Percentiles rank a stretch among this genome's conserved stretches.
These are phyloP conservation scores for Scomber scombrus DNA, from an alignment of 2,113 vertebrate genomes.

Conservation along the genomic window DNA sequence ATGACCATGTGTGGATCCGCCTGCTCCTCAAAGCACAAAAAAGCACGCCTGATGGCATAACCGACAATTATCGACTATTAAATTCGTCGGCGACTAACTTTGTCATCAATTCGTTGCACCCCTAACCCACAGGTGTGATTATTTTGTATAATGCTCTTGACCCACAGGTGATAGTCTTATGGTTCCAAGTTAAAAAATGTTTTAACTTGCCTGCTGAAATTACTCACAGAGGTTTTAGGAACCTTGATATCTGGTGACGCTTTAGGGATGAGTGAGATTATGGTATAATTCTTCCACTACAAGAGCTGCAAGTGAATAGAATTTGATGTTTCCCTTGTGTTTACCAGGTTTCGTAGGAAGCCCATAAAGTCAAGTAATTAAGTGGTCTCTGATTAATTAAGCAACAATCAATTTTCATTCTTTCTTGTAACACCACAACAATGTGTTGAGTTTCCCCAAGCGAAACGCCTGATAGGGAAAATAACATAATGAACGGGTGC, in stretches of 20 bases:
- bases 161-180: neutral
- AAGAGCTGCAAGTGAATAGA: slow-evolving; percentile 46
- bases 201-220: neutral
- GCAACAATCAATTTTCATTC: slow-evolving; percentile 77
- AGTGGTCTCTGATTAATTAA: slow-evolving; percentile 81
- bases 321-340: slow-evolving; percentile 60
- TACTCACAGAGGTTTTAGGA: slow-evolving; percentile 2
- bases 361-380: slow-evolving; percentile 78
- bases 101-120: too few species aligned
- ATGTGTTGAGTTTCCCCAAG: slow-evolving; percentile 75
- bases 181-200: neutral
- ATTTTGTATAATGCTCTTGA: neutral
- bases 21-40: too few species aligned
- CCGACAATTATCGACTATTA: too few species aligned
- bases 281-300: slow-evolving; percentile 45
- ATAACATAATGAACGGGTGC: slow-evolving; percentile 75
- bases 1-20: too few species aligned
- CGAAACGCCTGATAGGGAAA: slow-evolving; percentile 73
- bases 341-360: slow-evolving; percentile 64
- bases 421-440: slow-evolving; percentile 75
- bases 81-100: too few species aligned
- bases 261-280: slow-evolving; percentile 51
- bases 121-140: neutral
- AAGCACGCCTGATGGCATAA: too few species aligned
- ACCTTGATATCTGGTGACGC: slow-evolving; percentile 31